These are phyloP conservation scores for Erebia epiphron DNA, from an alignment of 2,888 invertebrate genomes.

Conservation along the genomic window DNA sequence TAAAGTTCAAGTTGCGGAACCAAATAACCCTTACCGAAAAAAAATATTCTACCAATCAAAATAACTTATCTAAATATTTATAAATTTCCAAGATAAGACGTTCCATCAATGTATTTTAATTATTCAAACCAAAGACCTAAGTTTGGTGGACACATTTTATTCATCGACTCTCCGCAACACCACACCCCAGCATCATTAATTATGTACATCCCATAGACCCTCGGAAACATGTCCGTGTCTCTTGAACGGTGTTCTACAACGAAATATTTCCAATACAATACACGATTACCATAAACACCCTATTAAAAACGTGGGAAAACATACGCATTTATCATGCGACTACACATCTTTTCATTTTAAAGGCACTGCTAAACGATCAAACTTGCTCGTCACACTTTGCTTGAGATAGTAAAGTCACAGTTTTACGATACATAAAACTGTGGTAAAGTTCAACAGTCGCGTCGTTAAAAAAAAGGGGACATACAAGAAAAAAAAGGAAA, in stretches of 20 bases:
- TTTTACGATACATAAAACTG: too few relatives aligned
- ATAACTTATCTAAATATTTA: too few relatives aligned
- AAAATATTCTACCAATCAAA: too few relatives aligned
- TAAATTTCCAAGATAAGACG: too few relatives aligned
- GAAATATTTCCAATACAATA: constrained; percentile 48
- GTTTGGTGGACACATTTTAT: constrained; percentile 3
- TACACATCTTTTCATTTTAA: constrained; percentile 63
- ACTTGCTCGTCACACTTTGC: neutral
- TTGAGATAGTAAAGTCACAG: too few relatives aligned
- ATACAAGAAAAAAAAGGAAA: too few relatives aligned
- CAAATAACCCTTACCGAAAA: too few relatives aligned
- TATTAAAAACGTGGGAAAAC: constrained; percentile 62
- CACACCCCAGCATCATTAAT: constrained; percentile 22
- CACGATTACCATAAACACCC: constrained; percentile 49
- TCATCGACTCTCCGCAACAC: neutral
- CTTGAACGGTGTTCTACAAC: constrained; percentile 34
- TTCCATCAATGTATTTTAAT: neutral
- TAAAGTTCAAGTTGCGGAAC: too few relatives aligned
- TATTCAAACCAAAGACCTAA: neutral
- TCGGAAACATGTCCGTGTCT: constrained; percentile 21
- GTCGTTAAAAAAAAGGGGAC: too few relatives aligned
- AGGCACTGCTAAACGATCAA: constrained; percentile 30
- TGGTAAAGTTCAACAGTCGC: too few relatives aligned
- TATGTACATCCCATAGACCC: constrained; percentile 18
- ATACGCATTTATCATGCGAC: constrained; percentile 61